Evolutionary conservation across 2,797 vertebrate species (phyloP).

Genomic region (Phalanger gymnotis): DNA sequence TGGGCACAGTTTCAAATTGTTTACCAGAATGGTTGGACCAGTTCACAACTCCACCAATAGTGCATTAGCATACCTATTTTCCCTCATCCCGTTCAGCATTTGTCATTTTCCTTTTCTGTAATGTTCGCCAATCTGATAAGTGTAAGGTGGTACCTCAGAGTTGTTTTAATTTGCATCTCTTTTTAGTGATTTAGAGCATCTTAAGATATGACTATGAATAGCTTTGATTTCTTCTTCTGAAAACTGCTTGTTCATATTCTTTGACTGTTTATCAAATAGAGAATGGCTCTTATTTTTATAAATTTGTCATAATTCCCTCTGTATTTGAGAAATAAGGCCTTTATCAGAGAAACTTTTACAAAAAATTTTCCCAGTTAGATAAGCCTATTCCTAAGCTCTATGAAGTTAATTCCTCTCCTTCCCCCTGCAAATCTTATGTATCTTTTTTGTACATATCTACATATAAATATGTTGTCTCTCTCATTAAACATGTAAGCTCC

Average conservation of each 20-base stretch:
- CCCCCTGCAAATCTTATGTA: background rate
- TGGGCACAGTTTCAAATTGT: background rate
- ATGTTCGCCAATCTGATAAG: background rate
- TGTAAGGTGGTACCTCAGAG: background rate
- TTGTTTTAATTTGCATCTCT: background rate
- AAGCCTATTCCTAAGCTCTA: background rate
- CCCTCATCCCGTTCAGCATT: background rate
- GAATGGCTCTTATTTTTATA: background rate
- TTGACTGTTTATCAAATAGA: background rate
- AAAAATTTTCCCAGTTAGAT: background rate
- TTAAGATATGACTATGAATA: background rate
- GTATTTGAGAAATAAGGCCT: background rate
- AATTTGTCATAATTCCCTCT: background rate
- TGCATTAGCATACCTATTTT: background rate
- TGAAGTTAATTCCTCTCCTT: background rate
- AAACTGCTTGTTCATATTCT: background rate
- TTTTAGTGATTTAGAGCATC: background rate
- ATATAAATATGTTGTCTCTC: background rate
- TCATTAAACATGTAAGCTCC: background rate
- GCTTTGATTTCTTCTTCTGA: background rate
- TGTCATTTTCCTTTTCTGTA: background rate
- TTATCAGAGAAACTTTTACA: background rate
- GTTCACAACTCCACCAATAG: background rate
- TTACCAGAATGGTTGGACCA: background rate
- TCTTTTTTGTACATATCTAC: background rate